Conservation (phyloP, 2,113 vertebrate genomes). For the Pogonocichla stellata region DNA sequence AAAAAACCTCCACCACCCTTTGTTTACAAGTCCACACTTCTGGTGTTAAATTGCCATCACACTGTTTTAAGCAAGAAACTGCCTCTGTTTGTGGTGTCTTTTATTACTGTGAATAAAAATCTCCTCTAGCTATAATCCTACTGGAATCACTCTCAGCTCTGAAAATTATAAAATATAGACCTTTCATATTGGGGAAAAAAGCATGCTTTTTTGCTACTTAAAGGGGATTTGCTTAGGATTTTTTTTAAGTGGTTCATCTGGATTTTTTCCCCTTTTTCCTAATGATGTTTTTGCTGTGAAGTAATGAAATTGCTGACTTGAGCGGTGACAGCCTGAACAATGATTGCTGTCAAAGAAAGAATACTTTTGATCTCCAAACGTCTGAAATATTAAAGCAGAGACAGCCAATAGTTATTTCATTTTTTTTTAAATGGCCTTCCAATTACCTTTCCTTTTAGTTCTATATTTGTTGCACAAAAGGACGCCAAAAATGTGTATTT, state of each 20-base stretch:
- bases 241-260: background rate
- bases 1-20: accelerated
- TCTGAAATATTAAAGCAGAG: constrained; percentile 54
- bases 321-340: constrained; percentile 23
- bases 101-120: background rate
- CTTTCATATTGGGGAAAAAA: background rate
- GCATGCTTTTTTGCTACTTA: accelerated
- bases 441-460: constrained; percentile 26
- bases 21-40: background rate
- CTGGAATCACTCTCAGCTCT: background rate
- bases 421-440: background rate
- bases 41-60: background rate
- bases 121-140: background rate
- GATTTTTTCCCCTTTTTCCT: background rate
- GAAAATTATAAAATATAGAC: background rate
- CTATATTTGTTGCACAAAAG: constrained; percentile 21
- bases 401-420: background rate
- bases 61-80: background rate
- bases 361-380: constrained; percentile 30
- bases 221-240: accelerated
- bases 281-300: background rate
- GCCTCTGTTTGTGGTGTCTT: background rate
- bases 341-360: constrained; percentile 36
- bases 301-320: constrained; percentile 44
- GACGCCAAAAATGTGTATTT: background rate